phyloP scores from a whole-genome alignment of 2,113 vertebrate species.

The Neotoma lepida region DNA sequence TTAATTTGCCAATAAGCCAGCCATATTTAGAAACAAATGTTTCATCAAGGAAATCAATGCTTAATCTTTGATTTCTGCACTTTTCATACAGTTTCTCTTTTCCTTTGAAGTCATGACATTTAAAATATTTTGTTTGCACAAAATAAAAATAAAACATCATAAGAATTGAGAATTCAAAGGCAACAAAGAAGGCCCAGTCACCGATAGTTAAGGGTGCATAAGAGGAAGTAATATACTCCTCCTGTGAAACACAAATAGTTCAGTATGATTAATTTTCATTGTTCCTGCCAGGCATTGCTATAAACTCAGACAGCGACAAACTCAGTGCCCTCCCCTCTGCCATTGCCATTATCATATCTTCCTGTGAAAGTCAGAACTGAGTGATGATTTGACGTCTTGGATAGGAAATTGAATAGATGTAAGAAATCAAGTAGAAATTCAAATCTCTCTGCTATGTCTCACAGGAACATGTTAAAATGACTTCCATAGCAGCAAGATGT shows the following conservation, averaged over 20 bases:
- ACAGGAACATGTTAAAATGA: constrained; percentile 54
- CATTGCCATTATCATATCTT: constrained; percentile 22
- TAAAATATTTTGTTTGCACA: not conserved
- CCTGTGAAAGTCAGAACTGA: constrained; percentile 55
- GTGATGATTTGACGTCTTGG: constrained; percentile 61
- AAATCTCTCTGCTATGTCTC: constrained; percentile 55
- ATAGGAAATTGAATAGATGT: constrained; percentile 52
- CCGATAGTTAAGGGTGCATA: not conserved
- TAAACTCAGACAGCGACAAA: constrained; percentile 43
- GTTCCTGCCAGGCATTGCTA: constrained; percentile 20
- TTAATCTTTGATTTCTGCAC: constrained; percentile 17
- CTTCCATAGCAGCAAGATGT: constrained; percentile 61
- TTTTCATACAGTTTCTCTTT: not conserved
- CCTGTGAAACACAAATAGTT: constrained; percentile 31
- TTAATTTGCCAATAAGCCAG: constrained; percentile 18
- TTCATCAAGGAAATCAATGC: constrained; percentile 38
- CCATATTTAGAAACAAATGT: constrained; percentile 39
- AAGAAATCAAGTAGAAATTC: constrained; percentile 66
- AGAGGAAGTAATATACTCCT: constrained; percentile 43
- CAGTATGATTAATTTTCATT: constrained; percentile 34
- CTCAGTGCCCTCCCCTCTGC: constrained; percentile 44
- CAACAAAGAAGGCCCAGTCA: not conserved
- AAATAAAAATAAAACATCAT: not conserved
- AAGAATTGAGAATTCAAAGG: constrained; percentile 13
- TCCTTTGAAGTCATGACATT: constrained; percentile 38